These are phyloP conservation scores for Rhodophaea formosa DNA, from an alignment of 2,888 invertebrate species.

Conservation along the genomic window DNA sequence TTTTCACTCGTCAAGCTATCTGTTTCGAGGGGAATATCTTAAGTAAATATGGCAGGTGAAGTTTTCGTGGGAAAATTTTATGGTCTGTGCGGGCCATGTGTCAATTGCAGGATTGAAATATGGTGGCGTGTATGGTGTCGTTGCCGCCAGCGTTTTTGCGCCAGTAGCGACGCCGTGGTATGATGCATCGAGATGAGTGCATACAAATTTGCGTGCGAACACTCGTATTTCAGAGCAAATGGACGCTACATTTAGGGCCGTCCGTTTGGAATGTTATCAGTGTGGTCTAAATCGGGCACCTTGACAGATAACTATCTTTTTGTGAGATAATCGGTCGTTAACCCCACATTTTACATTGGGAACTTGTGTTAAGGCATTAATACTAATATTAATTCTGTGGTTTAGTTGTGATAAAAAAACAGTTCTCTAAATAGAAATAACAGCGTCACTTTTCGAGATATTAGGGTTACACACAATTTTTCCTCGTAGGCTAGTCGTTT, in stretches of 20 bases:
- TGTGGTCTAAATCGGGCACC: conserved; percentile 39
- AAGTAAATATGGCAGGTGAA: conserved; percentile 78
- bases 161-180: conserved; percentile 34
- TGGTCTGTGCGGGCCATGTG: conserved; percentile 67
- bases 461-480: no score
- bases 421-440: no score
- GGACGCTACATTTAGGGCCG: conserved; percentile 32
- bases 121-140: conserved; percentile 63
- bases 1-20: conserved; percentile 77
- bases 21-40: conserved; percentile 69
- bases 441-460: no score
- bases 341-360: conserved; percentile 22
- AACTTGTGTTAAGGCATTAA: no score
- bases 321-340: conserved; percentile 35
- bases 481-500: no score
- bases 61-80: conserved; percentile 71
- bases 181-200: conserved; percentile 56
- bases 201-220: conserved; percentile 39
- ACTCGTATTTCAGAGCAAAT: conserved; percentile 45
- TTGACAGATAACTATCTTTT: conserved; percentile 39
- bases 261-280: conserved; percentile 30
- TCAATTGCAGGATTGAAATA: conserved; percentile 78
- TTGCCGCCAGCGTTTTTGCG: conserved; percentile 85
- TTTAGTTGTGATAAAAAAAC: no score
- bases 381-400: no score